Base-by-base conservation (phyloP, 1,140 invertebrate species). In the Phortica variegata region DNA sequence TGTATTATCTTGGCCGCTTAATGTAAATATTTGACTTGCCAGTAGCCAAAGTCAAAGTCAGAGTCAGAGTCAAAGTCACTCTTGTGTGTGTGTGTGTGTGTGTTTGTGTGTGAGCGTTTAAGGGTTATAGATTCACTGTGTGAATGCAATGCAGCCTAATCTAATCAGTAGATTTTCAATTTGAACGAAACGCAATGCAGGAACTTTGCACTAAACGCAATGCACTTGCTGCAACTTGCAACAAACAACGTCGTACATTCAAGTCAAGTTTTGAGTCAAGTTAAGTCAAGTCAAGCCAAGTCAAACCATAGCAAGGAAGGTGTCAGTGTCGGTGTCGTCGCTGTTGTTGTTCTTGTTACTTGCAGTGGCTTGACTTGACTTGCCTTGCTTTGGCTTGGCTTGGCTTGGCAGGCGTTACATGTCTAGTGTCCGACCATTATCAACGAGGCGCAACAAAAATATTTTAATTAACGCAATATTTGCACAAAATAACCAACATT, bases 391-490 rank as follows among this genome's bases (percentile, higher is more conserved):
- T n/a, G n/a, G n/a, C n/a, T n/a, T n/a, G n/a, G n/a, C n/a, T n/a
- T n/a, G n/a, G n/a, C n/a, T n/a, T 26, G 23, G 23, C 23, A 26
- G 23, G 23, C 23, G 23, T 26, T 26, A 26, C 23, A 26, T 26
- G 23, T 26, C 23, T 10, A 26, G n/a, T 26, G 23, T 26, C 23
- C 23, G 23, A 46, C 61, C 59, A 72, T 63, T 65, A 69, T 65
- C 61, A 69, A 61, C 61, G 60, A 70, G 70, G 65, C 65, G 65
- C 70, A 73, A 73, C 60, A 70, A 73, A 73, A 73, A 73, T 73
- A 73, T 73, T 73, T 73, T 73, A 73, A 73, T 73, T 73, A 73
- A 73, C 70, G 70, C 70, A 73, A 73, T 73, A 73, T 73, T 70
- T 73, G 70, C 70, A 73, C 70, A 73, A 73, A 73, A 73, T 73